Evolutionary conservation across 2,888 invertebrate genomes (phyloP).

Genomic region (Harmothoe impar): DNA sequence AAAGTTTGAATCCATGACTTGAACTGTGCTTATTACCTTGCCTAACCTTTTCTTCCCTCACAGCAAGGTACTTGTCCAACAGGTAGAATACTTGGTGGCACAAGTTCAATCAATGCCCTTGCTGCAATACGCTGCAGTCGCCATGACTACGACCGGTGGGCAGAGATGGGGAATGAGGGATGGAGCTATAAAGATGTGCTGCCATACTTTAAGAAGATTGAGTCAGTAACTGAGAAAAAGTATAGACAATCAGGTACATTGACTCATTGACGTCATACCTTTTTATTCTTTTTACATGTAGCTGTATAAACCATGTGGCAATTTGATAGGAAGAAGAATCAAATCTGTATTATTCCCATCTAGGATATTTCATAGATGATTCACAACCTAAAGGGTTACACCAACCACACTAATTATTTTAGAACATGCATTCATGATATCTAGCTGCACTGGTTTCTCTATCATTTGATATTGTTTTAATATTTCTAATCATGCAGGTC

Average conservation of each 20-base stretch:
- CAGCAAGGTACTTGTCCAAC: slow-evolving; percentile 85
- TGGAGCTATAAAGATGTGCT: slow-evolving; percentile 93
- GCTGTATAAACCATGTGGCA: not conserved
- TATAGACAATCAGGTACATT: not conserved
- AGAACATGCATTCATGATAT: too few relatives aligned
- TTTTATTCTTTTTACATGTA: not conserved
- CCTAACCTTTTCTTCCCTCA: too few relatives aligned
- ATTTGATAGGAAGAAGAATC: not conserved
- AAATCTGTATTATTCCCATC: not conserved
- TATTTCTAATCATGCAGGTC: not conserved
- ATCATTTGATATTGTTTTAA: too few relatives aligned
- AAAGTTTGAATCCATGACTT: too few relatives aligned
- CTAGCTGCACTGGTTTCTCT: too few relatives aligned
- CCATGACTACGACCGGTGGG: slow-evolving; percentile 94
- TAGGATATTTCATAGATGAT: too few relatives aligned
- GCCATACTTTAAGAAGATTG: slow-evolving; percentile 85
- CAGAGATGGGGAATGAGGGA: slow-evolving; percentile 91
- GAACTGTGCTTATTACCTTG: too few relatives aligned
- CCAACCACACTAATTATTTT: too few relatives aligned
- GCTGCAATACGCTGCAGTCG: slow-evolving; percentile 92
- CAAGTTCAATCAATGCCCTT: slow-evolving; percentile 95
- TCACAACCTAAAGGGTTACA: too few relatives aligned
- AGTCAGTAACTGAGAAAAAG: slow-evolving; percentile 69
- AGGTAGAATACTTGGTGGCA: slow-evolving; percentile 94
- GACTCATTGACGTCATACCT: not conserved